Conservation (phyloP, 2,797 vertebrate species). For the Poecilia velifera region DNA sequence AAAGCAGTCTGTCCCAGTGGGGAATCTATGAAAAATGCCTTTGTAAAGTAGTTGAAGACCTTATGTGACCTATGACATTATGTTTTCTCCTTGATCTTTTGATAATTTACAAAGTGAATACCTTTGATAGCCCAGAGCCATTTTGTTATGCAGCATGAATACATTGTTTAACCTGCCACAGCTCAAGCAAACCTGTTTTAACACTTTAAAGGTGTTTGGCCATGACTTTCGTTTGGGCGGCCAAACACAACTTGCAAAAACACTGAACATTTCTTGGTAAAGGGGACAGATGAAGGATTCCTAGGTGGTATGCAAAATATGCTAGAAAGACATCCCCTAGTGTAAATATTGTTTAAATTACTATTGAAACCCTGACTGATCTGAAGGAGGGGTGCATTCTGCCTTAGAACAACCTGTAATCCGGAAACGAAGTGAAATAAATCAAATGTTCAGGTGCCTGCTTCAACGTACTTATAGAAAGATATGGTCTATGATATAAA, state of each 20-base stretch:
- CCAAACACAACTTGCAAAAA: constrained; percentile 41
- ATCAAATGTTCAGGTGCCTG: constrained; percentile 7
- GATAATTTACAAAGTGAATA: constrained; percentile 60
- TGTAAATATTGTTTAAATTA: background rate
- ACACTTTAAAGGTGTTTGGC: constrained; percentile 29
- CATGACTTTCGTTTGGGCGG: constrained; percentile 51
- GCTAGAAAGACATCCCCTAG: background rate
- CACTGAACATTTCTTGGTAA: constrained; percentile 31
- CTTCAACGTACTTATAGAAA: constrained; percentile 16
- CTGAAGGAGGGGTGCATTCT: background rate
- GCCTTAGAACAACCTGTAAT: constrained; percentile 28
- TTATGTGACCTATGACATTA: constrained; percentile 15
- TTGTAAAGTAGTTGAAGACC: constrained; percentile 30
- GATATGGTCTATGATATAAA: background rate
- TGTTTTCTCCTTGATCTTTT: constrained; percentile 37
- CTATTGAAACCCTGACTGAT: background rate
- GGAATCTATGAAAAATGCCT: constrained; percentile 44
- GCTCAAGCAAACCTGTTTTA: constrained; percentile 64
- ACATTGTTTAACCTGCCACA: constrained; percentile 59
- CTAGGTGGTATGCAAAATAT: background rate
- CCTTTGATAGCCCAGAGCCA: constrained; percentile 51
- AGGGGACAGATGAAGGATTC: background rate
- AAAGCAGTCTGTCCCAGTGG: constrained; percentile 38
- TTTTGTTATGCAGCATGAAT: constrained; percentile 67
- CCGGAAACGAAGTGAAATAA: constrained; percentile 26